Percentiles rank a stretch among this genome's conserved stretches.
phyloP scores from a whole-genome alignment of 2,113 vertebrate genomes.

The Sceloporus undulatus region DNA sequence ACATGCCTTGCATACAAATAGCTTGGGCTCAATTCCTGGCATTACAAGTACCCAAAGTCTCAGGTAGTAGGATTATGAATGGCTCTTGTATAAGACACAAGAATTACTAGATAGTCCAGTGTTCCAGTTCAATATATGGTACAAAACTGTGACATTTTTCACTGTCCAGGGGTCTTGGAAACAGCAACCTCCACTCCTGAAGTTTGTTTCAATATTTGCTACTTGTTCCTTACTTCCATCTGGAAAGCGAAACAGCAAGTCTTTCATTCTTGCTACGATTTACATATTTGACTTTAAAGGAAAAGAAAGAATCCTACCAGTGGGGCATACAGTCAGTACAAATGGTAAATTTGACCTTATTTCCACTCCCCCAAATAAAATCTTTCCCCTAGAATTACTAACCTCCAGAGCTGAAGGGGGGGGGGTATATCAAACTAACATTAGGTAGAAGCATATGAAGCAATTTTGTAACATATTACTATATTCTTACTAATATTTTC shows the following conservation, averaged over 20 bases:
- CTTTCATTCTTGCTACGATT: too few species aligned
- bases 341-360: neutral
- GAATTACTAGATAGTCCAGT: neutral
- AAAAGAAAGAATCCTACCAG: neutral
- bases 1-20: too few species aligned
- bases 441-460: neutral
- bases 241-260: neutral
- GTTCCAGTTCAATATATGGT: neutral
- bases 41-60: neutral
- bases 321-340: neutral
- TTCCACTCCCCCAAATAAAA: neutral
- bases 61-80: neutral
- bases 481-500: neutral
- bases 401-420: neutral
- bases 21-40: neutral
- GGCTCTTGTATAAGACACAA: neutral
- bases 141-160: neutral
- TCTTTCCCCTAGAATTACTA: too few species aligned
- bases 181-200: neutral
- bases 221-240: neutral
- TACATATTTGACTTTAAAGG: too few species aligned
- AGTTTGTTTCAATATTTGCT: neutral
- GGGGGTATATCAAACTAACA: neutral
- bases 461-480: neutral
- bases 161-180: neutral